Conservation (phyloP, 1,140 invertebrate species). For the Penaeus chinensis region DNA sequence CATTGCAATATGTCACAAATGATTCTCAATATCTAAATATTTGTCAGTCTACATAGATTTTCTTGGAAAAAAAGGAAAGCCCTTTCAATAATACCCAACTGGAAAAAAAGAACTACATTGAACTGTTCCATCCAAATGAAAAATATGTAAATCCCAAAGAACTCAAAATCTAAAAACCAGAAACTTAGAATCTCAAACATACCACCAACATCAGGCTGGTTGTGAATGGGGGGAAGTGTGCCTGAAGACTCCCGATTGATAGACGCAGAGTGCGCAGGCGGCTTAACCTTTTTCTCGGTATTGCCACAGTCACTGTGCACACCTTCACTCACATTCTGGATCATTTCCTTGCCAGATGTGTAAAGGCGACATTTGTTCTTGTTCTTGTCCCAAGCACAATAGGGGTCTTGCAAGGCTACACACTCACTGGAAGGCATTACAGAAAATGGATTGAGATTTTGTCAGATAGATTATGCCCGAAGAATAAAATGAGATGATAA, state of each 20-base stretch:
- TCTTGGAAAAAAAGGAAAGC: neutral
- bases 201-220: conserved; percentile 12
- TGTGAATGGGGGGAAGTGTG: conserved; percentile 5
- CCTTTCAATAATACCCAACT: too few relatives aligned
- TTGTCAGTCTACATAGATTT: neutral
- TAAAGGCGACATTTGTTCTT: conserved; percentile 39
- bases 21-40: too few relatives aligned
- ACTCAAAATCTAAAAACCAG: too few relatives aligned
- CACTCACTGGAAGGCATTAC: conserved; percentile 68
- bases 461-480: neutral
- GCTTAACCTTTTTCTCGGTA: conserved; percentile 26
- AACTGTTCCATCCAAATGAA: too few relatives aligned
- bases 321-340: conserved; percentile 50
- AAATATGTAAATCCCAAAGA: neutral
- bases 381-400: conserved; percentile 72
- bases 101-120: neutral
- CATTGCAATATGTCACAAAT: too few relatives aligned
- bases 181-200: neutral
- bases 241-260: conserved; percentile 21
- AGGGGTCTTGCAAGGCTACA: conserved; percentile 73
- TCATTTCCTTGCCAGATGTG: conserved; percentile 24
- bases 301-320: conserved; percentile 47
- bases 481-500: neutral
- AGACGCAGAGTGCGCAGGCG: conserved; percentile 14
- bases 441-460: conserved; percentile 23